Percentiles rank a stretch among this genome's conserved stretches.
These are phyloP conservation scores for Gorsachius magnificus DNA, from an alignment of 2,797 vertebrate species.

Conservation along the genomic window DNA sequence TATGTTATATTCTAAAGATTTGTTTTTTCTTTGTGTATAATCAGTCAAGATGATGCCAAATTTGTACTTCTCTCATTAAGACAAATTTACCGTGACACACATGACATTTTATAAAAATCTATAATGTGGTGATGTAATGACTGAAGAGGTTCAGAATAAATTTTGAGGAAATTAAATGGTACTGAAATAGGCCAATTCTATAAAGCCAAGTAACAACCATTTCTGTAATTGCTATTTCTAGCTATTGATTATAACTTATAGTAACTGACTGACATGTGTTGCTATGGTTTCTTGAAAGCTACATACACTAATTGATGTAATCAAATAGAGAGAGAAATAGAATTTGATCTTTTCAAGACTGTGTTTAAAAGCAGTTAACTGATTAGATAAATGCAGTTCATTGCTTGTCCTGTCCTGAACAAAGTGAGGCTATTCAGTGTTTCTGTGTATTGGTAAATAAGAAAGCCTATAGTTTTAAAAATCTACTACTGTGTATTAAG, in stretches of 20 bases:
- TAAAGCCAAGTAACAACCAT: conserved; percentile 30
- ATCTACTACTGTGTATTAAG: not conserved
- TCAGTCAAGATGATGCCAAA: not conserved
- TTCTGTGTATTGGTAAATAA: not conserved
- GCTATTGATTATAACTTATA: conserved; percentile 57
- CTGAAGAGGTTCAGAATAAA: conserved; percentile 9
- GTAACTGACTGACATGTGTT: conserved; percentile 48
- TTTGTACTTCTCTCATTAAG: not conserved
- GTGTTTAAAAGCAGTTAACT: conserved; percentile 40
- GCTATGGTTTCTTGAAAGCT: conserved; percentile 60
- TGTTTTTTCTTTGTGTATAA: not conserved
- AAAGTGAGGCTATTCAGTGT: not conserved
- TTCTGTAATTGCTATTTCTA: conserved; percentile 60
- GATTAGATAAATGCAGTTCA: conserved; percentile 41
- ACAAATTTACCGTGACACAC: not conserved
- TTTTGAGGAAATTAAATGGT: conserved; percentile 38
- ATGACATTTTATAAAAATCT: not conserved
- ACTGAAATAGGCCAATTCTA: conserved; percentile 38
- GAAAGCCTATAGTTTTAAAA: not conserved
- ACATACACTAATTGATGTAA: conserved; percentile 44
- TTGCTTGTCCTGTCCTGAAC: not conserved
- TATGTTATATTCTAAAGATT: not conserved
- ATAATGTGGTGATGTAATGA: not conserved
- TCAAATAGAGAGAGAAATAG: conserved; percentile 43
- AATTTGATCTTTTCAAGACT: conserved; percentile 32